These are phyloP conservation scores for Parthenolecanium corni DNA, from an alignment of 2,888 invertebrate species.

Conservation along the genomic window DNA sequence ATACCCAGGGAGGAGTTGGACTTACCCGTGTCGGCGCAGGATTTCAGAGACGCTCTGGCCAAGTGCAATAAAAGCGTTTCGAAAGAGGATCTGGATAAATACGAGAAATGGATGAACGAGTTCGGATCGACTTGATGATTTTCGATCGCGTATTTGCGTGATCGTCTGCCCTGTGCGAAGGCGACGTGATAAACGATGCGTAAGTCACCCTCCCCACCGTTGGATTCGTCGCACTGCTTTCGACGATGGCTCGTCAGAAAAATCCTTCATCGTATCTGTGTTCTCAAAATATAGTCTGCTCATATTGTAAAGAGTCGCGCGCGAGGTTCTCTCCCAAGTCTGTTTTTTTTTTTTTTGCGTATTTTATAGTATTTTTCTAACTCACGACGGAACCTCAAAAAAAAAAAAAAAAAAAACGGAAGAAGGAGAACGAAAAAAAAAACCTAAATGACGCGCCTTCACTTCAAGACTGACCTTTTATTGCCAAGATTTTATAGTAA, in stretches of 20 bases:
- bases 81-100: conserved; percentile 84
- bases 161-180: background rate
- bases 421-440: too few relatives aligned
- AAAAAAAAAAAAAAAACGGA: too few relatives aligned
- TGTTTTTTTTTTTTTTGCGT: too few relatives aligned
- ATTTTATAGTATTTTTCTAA: too few relatives aligned
- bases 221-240: background rate
- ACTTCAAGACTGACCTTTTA: conserved; percentile 19
- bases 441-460: background rate
- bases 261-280: too few relatives aligned
- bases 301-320: too few relatives aligned
- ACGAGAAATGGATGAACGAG: conserved; percentile 94
- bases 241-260: background rate
- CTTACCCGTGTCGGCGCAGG: conserved; percentile 79
- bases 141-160: conserved; percentile 30
- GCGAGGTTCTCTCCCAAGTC: too few relatives aligned
- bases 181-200: background rate
- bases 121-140: conserved; percentile 74
- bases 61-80: conserved; percentile 96
- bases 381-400: too few relatives aligned
- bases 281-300: too few relatives aligned
- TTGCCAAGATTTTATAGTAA: conserved; percentile 15
- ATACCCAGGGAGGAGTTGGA: conserved; percentile 91
- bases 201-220: background rate
- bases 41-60: conserved; percentile 84